Base-by-base conservation (phyloP, 1,140 invertebrate genomes). In the Polypedilum vanderplanki region DNA sequence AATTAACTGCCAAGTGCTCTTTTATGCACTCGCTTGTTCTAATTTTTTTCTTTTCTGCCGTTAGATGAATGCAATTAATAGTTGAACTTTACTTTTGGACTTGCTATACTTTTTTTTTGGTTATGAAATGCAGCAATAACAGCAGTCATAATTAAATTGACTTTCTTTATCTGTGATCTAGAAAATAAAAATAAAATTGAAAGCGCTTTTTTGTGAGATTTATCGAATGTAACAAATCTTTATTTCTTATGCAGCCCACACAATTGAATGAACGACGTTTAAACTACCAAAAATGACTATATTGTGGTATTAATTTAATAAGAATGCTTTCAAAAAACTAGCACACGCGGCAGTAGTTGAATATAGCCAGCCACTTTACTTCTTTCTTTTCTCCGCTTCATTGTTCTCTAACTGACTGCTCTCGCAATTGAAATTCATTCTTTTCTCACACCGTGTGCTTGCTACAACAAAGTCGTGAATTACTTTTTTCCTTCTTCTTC, bases 1-100 rank as follows among this genome's bases (percentile, higher is more conserved):
- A 70, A 70, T 70, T 70, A 70, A 70, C 65, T 70, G 65, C 20
- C 20, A 70, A 70, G 65, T 70, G 46, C 12, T 18, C 65, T 33
- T 33, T 33, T 33, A 33, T 33, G 24, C 24, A 5, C 65, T 22
- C 10, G 65, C 8, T 15, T 22, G 65, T 70, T 70, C 65, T 70
- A 70, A 70, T 70, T 70, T 70, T 70, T 70, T 7, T 7, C 18
- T 70, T 8, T 70, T 70, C 12, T n/a, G 12, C 46, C 46, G 46
- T 57, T 57, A 57, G 10, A 57, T 46, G 41, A 46, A 46, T 57
- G 46, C 46, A n/a, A 57, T 57, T 57, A n/a, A 57, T 57, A 15
- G n/a, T n/a, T 57, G 10, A 57, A 57, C 10, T 57, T 57, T n/a
- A 57, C 46, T 57, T 57, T n/a, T 57, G 46, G 15, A n/a, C 46